Evolutionary conservation across 2,888 invertebrate genomes (phyloP).

Genomic region (Drosophila dives): DNA sequence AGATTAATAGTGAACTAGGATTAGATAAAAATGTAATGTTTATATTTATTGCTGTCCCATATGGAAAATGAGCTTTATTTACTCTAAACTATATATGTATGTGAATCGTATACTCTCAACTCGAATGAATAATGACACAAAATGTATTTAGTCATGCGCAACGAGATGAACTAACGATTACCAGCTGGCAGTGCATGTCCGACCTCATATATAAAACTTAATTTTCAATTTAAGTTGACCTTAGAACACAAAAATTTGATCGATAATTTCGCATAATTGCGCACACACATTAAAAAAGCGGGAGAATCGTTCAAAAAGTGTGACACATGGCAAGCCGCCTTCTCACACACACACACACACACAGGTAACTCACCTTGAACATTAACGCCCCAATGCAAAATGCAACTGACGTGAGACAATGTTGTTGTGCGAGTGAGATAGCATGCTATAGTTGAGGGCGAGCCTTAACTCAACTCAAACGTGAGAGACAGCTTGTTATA

Average conservation of each 20-base stretch:
- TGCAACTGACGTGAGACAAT: constrained; percentile 72
- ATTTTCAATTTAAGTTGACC: constrained; percentile 78
- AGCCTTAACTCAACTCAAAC: constrained; percentile 54
- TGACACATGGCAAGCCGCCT: constrained; percentile 62
- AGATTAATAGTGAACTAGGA: background rate
- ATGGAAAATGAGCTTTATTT: background rate
- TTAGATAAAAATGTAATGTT: constrained; percentile 1
- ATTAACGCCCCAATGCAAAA: constrained; percentile 79
- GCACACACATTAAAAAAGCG: constrained; percentile 11
- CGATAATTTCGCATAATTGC: constrained; percentile 83
- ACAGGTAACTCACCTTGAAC: constrained; percentile 81
- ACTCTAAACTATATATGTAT: background rate
- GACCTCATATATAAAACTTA: constrained; percentile 34
- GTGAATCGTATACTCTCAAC: constrained; percentile 3
- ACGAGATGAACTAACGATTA: constrained; percentile 49
- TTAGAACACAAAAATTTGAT: constrained; percentile 75
- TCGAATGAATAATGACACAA: constrained; percentile 32
- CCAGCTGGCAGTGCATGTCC: constrained; percentile 14
- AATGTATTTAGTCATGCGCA: constrained; percentile 64
- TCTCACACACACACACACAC: constrained; percentile 30
- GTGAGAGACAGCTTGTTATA: constrained; percentile 65
- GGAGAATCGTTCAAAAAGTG: constrained; percentile 38
- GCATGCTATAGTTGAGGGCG: constrained; percentile 7
- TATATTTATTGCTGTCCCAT: background rate
- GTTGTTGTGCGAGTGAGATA: constrained; percentile 47